These are phyloP conservation scores for Carpatolechia fugitivella DNA, from an alignment of 2,888 invertebrate species.

Conservation along the genomic window DNA sequence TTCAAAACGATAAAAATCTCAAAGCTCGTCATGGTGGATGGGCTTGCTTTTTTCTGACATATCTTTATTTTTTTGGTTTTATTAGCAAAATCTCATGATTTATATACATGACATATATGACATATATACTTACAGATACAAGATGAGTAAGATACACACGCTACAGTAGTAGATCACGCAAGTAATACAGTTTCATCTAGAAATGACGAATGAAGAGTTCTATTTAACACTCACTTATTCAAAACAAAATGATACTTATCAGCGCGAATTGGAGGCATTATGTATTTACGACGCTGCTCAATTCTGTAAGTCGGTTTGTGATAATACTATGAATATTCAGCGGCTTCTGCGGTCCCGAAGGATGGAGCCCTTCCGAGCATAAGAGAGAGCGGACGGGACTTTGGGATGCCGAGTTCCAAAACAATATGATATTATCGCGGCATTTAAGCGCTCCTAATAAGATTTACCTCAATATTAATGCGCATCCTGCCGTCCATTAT, in stretches of 20 bases:
- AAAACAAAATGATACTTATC: slow-evolving; percentile 46
- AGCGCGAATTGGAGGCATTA: slow-evolving; percentile 53
- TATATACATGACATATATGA: no score
- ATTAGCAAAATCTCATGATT: no score
- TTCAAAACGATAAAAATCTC: no score
- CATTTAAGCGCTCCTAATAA: slow-evolving; percentile 76
- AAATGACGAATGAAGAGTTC: neutral
- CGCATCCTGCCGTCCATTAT: slow-evolving; percentile 75
- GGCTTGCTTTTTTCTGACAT: no score
- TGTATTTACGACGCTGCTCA: slow-evolving; percentile 62
- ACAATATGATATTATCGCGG: slow-evolving; percentile 78
- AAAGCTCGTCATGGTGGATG: no score
- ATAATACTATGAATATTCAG: slow-evolving; percentile 76
- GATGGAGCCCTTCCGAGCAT: slow-evolving; percentile 73
- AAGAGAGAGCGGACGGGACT: slow-evolving; percentile 74
- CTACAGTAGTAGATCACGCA: no score
- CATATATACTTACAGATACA: no score
- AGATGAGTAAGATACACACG: no score
- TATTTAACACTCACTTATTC: slow-evolving; percentile 20
- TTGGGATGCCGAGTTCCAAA: slow-evolving; percentile 72
- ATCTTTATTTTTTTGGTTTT: no score
- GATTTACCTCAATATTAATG: slow-evolving; percentile 78
- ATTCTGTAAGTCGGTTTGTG: slow-evolving; percentile 68
- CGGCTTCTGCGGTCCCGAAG: slow-evolving; percentile 61
- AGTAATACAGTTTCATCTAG: no score